Evolutionary conservation across 2,113 vertebrate species (phyloP).

Genomic region (Electrona antarctica): DNA sequence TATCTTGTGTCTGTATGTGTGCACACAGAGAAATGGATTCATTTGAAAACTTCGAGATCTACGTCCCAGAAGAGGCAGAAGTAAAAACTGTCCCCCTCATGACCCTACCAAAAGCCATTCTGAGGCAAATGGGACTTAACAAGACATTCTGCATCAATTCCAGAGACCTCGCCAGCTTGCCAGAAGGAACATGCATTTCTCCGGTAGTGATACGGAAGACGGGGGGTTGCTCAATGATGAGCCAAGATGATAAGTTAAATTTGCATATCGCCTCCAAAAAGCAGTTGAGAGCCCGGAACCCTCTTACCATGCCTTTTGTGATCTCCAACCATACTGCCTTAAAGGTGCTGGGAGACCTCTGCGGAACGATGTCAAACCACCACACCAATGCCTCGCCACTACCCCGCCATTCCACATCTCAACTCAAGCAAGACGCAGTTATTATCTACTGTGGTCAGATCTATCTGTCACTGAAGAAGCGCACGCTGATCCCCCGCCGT

Average conservation of each 20-base stretch:
- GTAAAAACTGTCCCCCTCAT: conserved; percentile 46
- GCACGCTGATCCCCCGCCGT: too few species aligned
- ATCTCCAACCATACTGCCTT: conserved; percentile 26
- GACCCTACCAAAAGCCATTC: conserved; percentile 38
- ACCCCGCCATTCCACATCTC: background rate
- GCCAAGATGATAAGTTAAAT: background rate
- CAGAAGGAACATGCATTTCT: conserved; percentile 52
- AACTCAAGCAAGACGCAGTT: background rate
- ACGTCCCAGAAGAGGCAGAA: conserved; percentile 59
- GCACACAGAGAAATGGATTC: conserved; percentile 23
- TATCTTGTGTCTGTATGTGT: background rate
- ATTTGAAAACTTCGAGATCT: conserved; percentile 36
- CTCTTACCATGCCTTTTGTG: conserved; percentile 47
- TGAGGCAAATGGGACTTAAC: conserved; percentile 34
- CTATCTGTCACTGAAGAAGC: conserved; percentile 51
- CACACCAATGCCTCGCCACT: background rate
- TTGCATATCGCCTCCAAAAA: background rate
- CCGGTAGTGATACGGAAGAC: conserved; percentile 40
- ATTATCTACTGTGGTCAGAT: conserved; percentile 39
- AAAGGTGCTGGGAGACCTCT: conserved; percentile 34
- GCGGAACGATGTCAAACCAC: background rate
- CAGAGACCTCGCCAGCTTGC: background rate
- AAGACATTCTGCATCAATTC: background rate
- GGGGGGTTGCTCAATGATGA: conserved; percentile 1
- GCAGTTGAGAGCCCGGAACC: background rate